Base-by-base conservation (phyloP, 2,113 vertebrate genomes). In the Menura novaehollandiae region DNA sequence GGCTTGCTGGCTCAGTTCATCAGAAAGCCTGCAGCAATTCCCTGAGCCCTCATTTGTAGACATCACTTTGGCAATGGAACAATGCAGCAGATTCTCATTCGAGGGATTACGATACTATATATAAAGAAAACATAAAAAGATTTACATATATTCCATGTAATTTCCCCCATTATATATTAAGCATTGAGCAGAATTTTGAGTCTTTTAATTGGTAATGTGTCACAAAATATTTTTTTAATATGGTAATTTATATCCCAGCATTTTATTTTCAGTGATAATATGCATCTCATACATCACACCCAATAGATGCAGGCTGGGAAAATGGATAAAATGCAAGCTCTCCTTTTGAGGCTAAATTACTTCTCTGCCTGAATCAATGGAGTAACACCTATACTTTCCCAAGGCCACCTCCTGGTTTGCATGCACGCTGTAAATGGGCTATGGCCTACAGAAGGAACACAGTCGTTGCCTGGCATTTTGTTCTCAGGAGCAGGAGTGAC, bases 1-100 rank as follows among this genome's bases (percentile, higher is more conserved):
- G 90, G 69, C 18, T 86, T 86, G 64, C 89, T 87, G 71, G 58
- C 56, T 77, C 71, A 89, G 72, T 58, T 95, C 43, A 27, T 86
- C 60, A 69, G 56, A 96, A 97, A 97, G 73, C 56, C 88, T 80
- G 18, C 68, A 76, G 43, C 30, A 76, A 88, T 79, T 88, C 67
- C 72, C 63, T 52, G 26, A 69, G 68, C 59, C 69, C 87, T 96
- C 66, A 88, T 88, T 75, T 91, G 62, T 52, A 93, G 82, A 77
- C 63, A 46, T 73, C 80, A 43, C 22, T 89, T 85, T 94, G 94
- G 89, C 96, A 96, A 66, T 88, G 53, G 81, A 85, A 97, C 41
- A 85, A 87, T 88, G 58, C 41, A 73, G 13, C 32, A 77, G 79
- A 89, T 63, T 89, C 83, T 90, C 76, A 76, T 82, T 69, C 53